Evolutionary conservation across 2,797 vertebrate species (phyloP), one percentile per base, ranked within the genome.

Genomic region (Esox lucius): DNA sequence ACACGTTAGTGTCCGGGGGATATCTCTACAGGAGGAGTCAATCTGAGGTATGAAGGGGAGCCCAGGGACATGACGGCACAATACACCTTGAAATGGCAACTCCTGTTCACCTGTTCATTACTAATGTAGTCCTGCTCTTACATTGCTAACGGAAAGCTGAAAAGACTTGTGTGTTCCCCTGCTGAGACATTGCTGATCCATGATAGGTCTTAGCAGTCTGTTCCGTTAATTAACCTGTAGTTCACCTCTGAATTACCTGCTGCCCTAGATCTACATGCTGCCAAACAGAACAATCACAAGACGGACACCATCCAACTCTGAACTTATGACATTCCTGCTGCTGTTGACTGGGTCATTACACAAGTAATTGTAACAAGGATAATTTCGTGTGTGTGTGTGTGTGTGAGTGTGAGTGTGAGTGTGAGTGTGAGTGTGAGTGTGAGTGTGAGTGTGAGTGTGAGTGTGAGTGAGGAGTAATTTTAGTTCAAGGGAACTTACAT

Each of bases 401-500:
- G n/a, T 31, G 28, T 31, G 28, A 31, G n/a, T n/a, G n/a, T n/a
- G n/a, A n/a, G n/a, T n/a, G n/a, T 66, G n/a, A n/a, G n/a, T 31
- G 28, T 31, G 28, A 31, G n/a, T n/a, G n/a, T n/a, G n/a, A n/a
- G n/a, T n/a, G n/a, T n/a, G n/a, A n/a, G n/a, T 31, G 28, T 31
- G 28, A 31, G n/a, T n/a, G n/a, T n/a, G n/a, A n/a, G n/a, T n/a
- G n/a, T n/a, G n/a, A n/a, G n/a, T 31, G 28, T 31, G 28, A 31
- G n/a, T n/a, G n/a, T n/a, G n/a, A n/a, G n/a, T n/a, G n/a, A n/a
- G n/a, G n/a, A n/a, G n/a, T n/a, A n/a, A n/a, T 48, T 61, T n/a
- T 68, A 15, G n/a, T 64, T 46, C 2, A 22, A 88, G 94, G 94
- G 86, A 95, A 88, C 94, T 94, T 87, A 95, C 94, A 56, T 95